Base-by-base conservation (phyloP, 2,888 invertebrate genomes). In the Pardosa pseudoannulata region DNA sequence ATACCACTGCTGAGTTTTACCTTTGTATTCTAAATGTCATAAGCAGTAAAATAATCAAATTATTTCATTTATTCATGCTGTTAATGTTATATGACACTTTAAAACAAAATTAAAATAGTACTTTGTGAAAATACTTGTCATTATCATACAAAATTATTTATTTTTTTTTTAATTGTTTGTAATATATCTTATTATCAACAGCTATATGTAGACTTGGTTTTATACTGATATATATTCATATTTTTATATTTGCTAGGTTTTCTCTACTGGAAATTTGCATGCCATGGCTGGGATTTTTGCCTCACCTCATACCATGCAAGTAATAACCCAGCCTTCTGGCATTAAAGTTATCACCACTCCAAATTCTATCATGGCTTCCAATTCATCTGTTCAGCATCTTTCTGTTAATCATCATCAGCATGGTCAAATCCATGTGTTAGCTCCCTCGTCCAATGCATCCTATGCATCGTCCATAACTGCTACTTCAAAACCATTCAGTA, bases 301-400 rank as follows among this genome's bases (percentile, higher is more conserved):
- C 13, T 39, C 82, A 23, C 85, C 88, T 78, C 83, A 88, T 65
- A 68, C 74, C 23, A 70, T 88, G 79, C 88, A 88, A 72, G 80
- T 88, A 31, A 85, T 88, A 23, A 75, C 83, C 31, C 88, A 83
- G 41, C 72, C 83, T 9, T 72, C 79, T 32, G 83, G 83, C 16
- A 78, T 88, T 19, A 88, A 88, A 41, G 83, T 88, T 1, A 83
- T 88, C 41, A 79, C 88, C 2, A 29, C 85, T n/a, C 88, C 79
- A 6, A 83, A 80, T 75, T 85, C 85, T 28, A 88, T 88, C 23
- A 76, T 79, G 46, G 76, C 88, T 28, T 80, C 75, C 74, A 80
- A 36, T 28, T 62, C 87, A 73, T 74, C 87, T 19, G 73, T 87
- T 68, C 78, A 73, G 27, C 81, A 81, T 27, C 41, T 82, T 31